Conservation (phyloP, 2,113 vertebrate genomes). For the Varanus komodoensis region DNA sequence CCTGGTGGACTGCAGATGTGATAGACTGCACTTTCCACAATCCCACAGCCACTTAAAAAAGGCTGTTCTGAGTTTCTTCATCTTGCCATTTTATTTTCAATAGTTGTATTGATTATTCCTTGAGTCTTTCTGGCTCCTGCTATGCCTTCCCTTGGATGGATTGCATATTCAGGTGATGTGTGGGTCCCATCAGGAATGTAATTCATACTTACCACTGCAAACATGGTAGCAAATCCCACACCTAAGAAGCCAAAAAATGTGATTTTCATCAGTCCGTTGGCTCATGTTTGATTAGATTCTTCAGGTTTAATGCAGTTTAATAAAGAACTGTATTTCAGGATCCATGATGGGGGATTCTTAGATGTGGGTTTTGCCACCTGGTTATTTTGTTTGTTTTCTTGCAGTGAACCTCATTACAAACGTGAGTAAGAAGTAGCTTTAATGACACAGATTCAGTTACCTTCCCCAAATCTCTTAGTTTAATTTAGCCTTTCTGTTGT, state of each 20-base stretch:
- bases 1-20: no score
- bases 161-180: background rate
- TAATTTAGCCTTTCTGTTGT: background rate
- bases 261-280: no score
- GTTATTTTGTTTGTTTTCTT: constrained; percentile 34
- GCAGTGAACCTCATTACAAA: background rate
- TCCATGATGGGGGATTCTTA: background rate
- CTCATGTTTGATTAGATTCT: no score
- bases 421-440: constrained; percentile 21
- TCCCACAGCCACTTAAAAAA: background rate
- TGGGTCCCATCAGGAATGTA: no score
- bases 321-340: constrained; percentile 4
- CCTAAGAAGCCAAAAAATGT: no score
- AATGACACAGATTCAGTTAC: background rate
- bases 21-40: background rate
- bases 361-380: constrained; percentile 13
- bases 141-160: background rate
- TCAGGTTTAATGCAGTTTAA: no score
- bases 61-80: background rate
- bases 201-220: background rate
- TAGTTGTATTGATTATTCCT: background rate
- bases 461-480: constrained; percentile 2
- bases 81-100: background rate
- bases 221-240: no score
- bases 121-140: background rate